phyloP scores from a whole-genome alignment of 1,140 invertebrate genomes.

The Lamellibrachia luymesi region DNA sequence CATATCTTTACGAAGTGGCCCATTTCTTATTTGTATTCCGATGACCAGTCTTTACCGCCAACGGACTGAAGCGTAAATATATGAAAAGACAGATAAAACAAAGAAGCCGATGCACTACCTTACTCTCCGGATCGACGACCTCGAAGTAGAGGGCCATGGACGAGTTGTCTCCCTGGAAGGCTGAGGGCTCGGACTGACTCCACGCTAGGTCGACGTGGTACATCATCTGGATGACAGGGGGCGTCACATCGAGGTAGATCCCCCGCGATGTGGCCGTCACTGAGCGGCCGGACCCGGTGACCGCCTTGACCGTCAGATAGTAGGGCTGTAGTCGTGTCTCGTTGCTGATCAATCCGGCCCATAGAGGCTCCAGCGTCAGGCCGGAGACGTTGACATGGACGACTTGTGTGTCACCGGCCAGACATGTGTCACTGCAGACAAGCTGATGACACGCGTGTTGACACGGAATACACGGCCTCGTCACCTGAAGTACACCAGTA shows the following conservation, averaged over 20 bases:
- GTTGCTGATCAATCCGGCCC: background rate
- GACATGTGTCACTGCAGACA: background rate
- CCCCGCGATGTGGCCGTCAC: background rate
- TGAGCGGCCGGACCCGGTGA: conserved; percentile 6
- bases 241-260: background rate
- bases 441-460: no score
- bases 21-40: no score
- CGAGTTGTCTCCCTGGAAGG: background rate
- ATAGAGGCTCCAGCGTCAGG: background rate
- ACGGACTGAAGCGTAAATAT: no score
- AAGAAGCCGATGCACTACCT: background rate
- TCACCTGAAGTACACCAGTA: background rate
- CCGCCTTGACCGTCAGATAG: background rate
- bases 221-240: background rate
- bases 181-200: background rate
- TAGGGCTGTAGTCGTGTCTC: background rate
- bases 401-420: background rate
- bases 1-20: no score
- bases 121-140: background rate
- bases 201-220: background rate
- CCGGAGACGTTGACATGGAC: background rate
- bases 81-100: no score
- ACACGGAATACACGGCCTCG: no score
- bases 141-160: conserved; percentile 8
- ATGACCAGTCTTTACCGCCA: no score